Evolutionary conservation across 2,113 vertebrate species (phyloP).

Genomic region (Malurus cyaneus): DNA sequence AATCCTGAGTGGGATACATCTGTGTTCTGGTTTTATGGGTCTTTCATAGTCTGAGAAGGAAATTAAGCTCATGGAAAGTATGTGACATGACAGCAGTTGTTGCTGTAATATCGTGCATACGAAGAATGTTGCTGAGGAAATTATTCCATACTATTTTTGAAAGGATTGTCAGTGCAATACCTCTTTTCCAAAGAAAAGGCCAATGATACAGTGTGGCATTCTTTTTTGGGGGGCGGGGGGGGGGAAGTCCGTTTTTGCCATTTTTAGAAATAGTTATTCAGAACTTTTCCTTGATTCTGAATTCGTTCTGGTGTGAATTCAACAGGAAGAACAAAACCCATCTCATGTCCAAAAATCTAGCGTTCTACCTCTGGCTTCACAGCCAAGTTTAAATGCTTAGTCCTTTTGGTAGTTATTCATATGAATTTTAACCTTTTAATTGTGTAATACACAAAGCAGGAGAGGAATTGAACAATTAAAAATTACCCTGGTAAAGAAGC

Average conservation of each 20-base stretch:
- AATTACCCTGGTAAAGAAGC: not conserved
- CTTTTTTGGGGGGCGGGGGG: not conserved
- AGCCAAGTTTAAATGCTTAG: not conserved
- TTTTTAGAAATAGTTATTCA: not conserved
- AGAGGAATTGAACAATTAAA: not conserved
- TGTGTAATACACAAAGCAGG: not conserved
- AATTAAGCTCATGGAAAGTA: constrained; percentile 61
- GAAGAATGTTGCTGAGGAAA: constrained; percentile 72
- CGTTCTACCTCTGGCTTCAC: not conserved
- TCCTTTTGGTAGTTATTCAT: not conserved
- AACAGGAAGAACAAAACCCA: not conserved
- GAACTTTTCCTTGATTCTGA: not conserved
- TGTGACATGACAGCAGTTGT: constrained; percentile 18
- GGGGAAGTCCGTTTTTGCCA: accelerated
- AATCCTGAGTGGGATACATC: not conserved
- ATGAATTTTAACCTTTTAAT: not conserved
- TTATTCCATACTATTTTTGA: constrained; percentile 63
- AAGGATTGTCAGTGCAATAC: constrained; percentile 35
- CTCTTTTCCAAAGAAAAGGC: constrained; percentile 16
- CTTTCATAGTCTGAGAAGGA: constrained; percentile 59
- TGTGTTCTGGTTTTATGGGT: not conserved
- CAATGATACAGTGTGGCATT: constrained; percentile 2
- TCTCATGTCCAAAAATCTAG: not conserved
- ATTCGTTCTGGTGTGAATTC: not conserved
- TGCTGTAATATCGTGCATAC: constrained; percentile 33